Base-by-base conservation (phyloP, 2,113 vertebrate genomes). In the Petrocephalus zakoni region DNA sequence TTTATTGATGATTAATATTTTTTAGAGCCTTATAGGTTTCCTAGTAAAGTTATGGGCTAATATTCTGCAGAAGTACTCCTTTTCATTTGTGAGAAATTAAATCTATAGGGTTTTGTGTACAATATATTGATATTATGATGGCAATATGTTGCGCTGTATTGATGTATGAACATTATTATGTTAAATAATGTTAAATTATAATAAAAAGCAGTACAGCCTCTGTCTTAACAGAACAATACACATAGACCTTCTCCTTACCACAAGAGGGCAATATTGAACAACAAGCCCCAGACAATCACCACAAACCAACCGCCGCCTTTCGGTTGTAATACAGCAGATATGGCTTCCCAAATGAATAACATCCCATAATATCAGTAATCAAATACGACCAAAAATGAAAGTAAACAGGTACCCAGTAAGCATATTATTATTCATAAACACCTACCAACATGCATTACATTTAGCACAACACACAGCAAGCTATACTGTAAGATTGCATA, bases 221-320 rank as follows among this genome's bases (percentile, higher is more conserved):
- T 29, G 61, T 78, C 19, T 78, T 78, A 19, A 42, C 34, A 42
- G 34, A 6, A 42, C 72, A 37, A 78, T 78, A 19, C 34, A 78
- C 72, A 42, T 49, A 83, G 49, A 49, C 34, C 46, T 22, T 83
- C 21, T 47, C 22, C 13, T 21, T 37, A 47, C 88, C 88, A 88
- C 88, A 88, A 83, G 88, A 46, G 52, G 88, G 88, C 88, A 56
- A 58, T 37, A 55, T 88, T 81, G 13, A 75, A 87, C 53, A 55
- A 68, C 34, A 85, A 64, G 55, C 42, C 37, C 55, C 55, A 52
- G 22, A 52, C 42, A 51, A 5, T 11, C 58, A 11, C 4, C 82
- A 61, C 55, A 42, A 64, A 87, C 72, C 56, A 87, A 64, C 37
- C 17, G 49, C 22, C 19, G 51, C n/a, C 86, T 61, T 61, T 61